Evolutionary conservation across 1,140 invertebrate genomes (phyloP).

Genomic region (Hyles vespertilio): DNA sequence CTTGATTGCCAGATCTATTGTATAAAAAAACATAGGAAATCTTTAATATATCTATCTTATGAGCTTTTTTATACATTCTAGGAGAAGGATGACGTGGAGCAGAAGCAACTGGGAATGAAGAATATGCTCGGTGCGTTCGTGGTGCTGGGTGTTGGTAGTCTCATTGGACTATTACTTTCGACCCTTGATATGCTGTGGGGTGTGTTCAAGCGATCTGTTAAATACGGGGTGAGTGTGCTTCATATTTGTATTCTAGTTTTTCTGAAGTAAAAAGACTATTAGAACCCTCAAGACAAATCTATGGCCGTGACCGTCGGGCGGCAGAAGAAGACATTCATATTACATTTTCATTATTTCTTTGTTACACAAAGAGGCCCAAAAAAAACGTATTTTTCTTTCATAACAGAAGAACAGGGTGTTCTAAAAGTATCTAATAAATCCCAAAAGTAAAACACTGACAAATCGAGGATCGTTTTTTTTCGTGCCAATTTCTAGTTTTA

Average conservation of each 20-base stretch:
- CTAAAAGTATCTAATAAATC: no score
- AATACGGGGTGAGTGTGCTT: constrained; percentile 58
- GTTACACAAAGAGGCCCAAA: no score
- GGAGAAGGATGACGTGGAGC: constrained; percentile 49
- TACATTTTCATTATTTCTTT: no score
- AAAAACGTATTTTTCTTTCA: no score
- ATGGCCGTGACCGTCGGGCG: no score
- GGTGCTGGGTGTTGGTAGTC: constrained; percentile 83
- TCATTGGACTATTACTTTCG: constrained; percentile 61
- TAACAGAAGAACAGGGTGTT: no score
- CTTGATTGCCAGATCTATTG: no score
- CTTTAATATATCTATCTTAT: not conserved
- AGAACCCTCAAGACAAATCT: no score
- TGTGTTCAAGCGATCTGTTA: constrained; percentile 61
- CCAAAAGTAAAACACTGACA: no score
- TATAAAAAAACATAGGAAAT: not conserved
- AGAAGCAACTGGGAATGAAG: constrained; percentile 85
- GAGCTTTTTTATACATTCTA: constrained; percentile 20
- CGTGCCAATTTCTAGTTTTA: constrained; percentile 8
- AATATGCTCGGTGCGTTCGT: constrained; percentile 97
- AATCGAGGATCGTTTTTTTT: not conserved
- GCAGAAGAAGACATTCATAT: no score
- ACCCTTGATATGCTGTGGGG: constrained; percentile 68
- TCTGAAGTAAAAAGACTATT: not conserved
- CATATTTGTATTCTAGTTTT: not conserved